These are phyloP conservation scores for Tadarida brasiliensis DNA, from an alignment of 2,797 vertebrate species.

Conservation along the genomic window DNA sequence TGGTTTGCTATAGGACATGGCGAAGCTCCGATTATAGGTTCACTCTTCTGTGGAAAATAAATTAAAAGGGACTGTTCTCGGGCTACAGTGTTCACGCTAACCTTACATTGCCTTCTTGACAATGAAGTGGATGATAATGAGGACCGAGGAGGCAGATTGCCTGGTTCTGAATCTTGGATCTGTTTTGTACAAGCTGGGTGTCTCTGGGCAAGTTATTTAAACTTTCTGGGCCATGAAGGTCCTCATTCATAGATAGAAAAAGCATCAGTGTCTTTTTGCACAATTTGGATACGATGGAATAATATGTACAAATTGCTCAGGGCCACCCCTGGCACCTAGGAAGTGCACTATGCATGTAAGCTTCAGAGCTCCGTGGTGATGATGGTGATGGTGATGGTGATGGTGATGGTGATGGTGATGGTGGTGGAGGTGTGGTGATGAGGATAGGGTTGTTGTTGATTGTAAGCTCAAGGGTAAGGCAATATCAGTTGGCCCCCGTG, in stretches of 20 bases:
- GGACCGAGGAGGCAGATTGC: neutral
- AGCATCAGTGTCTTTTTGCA: neutral
- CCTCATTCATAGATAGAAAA: neutral
- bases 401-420: accelerated
- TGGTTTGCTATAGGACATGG: neutral
- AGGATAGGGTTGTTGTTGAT: neutral
- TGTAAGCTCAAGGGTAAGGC: neutral
- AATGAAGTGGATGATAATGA: neutral
- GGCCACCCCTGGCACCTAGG: neutral
- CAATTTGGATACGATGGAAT: neutral
- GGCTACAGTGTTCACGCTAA: neutral
- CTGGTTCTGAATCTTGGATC: neutral
- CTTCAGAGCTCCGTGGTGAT: neutral
- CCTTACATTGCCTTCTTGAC: neutral
- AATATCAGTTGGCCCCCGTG: neutral
- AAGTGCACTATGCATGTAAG: neutral
- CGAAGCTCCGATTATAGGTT: neutral
- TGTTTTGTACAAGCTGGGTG: neutral
- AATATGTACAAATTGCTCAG: neutral
- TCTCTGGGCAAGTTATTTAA: neutral
- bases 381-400: accelerated
- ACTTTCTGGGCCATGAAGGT: neutral
- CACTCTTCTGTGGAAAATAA: neutral
- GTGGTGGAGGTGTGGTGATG: accelerated
- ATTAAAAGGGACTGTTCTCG: neutral